These are phyloP conservation scores for Neodiprion lecontei DNA, from an alignment of 1,140 invertebrate species.

Conservation along the genomic window DNA sequence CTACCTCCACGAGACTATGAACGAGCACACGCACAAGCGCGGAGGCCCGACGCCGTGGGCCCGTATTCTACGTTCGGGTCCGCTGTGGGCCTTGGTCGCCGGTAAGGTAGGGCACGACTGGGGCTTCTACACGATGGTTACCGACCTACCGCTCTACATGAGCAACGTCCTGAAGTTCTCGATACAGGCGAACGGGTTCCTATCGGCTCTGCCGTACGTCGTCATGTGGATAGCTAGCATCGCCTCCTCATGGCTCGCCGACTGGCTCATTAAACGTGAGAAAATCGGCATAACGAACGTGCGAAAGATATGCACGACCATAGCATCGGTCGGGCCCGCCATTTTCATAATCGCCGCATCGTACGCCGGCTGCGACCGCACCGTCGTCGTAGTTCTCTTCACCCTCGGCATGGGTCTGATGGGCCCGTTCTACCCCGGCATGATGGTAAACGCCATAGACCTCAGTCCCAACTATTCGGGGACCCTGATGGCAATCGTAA, in stretches of 20 bases:
- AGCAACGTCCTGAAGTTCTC: slow-evolving; percentile 83
- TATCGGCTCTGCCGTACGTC: slow-evolving; percentile 73
- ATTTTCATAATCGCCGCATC: slow-evolving; percentile 81
- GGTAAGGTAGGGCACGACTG: slow-evolving; percentile 84
- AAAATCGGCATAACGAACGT: slow-evolving; percentile 66
- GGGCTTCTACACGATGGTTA: slow-evolving; percentile 90
- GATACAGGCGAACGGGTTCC: slow-evolving; percentile 72
- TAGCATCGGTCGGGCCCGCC: slow-evolving; percentile 73
- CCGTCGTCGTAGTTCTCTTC: slow-evolving; percentile 70
- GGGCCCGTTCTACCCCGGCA: slow-evolving; percentile 77
- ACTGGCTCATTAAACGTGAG: slow-evolving; percentile 68
- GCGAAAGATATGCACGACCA: slow-evolving; percentile 76
- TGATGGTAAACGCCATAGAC: slow-evolving; percentile 83
- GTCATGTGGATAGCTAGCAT: slow-evolving; percentile 77
- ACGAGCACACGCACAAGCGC: slow-evolving; percentile 43
- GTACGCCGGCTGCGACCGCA: slow-evolving; percentile 77
- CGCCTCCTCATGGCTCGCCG: slow-evolving; percentile 69
- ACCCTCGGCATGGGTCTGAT: slow-evolving; percentile 76
- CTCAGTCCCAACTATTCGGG: slow-evolving; percentile 83
- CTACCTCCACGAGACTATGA: slow-evolving; percentile 59
- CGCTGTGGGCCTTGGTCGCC: slow-evolving; percentile 73
- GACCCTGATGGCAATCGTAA: slow-evolving; percentile 82
- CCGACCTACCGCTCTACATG: slow-evolving; percentile 89
- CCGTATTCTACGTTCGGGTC: slow-evolving; percentile 74
- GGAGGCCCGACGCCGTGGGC: slow-evolving; percentile 70